These are phyloP conservation scores for Axis porcinus DNA, from an alignment of 2,113 vertebrate genomes.

Conservation along the genomic window DNA sequence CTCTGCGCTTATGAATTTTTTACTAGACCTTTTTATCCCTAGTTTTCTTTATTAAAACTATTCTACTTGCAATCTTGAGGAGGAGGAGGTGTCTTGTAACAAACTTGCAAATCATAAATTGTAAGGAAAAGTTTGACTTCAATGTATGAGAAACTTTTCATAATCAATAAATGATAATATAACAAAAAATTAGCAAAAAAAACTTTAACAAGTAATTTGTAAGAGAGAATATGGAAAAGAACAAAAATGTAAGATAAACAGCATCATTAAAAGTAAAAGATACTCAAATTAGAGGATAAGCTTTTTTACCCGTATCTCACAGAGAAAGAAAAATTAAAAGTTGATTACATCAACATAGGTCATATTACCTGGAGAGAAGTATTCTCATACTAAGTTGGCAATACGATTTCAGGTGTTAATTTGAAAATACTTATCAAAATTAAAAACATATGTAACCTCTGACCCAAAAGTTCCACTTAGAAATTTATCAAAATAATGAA, in stretches of 20 bases:
- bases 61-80: background rate
- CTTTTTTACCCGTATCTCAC: background rate
- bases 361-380: background rate
- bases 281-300: background rate
- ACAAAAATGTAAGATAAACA: background rate
- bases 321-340: background rate
- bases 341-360: background rate
- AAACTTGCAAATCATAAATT: background rate
- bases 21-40: background rate
- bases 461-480: background rate
- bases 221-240: background rate
- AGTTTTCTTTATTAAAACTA: constrained; percentile 3
- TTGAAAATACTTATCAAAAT: background rate
- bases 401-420: background rate
- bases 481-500: background rate
- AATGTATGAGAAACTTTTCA: background rate
- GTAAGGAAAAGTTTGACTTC: background rate
- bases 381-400: background rate
- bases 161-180: background rate
- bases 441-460: background rate
- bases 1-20: background rate
- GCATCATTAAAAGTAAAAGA: background rate
- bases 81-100: background rate
- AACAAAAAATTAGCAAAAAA: background rate
- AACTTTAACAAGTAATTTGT: background rate